Conservation (phyloP, 1,140 invertebrate species). For the Stenopsyche tienmushanensis region DNA sequence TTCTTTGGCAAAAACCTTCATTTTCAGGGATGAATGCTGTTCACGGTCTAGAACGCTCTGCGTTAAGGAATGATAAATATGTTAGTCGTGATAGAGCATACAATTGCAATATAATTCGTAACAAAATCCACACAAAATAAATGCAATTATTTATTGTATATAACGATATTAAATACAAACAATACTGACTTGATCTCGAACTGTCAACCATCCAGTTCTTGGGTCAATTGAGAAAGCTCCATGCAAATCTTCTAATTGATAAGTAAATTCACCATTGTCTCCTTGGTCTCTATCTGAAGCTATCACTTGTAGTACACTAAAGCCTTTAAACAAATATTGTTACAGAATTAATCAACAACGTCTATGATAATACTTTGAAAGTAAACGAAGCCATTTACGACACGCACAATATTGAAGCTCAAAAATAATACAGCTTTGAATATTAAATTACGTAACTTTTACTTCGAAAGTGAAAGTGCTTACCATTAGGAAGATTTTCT, state of each 20-base stretch:
- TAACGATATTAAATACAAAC: too few species aligned
- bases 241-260: constrained; percentile 70
- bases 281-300: constrained; percentile 78
- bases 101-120: too few species aligned
- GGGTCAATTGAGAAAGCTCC: constrained; percentile 80
- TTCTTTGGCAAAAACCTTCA: constrained; percentile 77
- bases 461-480: too few species aligned
- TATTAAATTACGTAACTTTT: too few species aligned
- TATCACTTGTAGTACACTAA: constrained; percentile 79
- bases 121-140: too few species aligned
- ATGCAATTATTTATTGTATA: constrained; percentile 4
- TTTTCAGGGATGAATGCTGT: constrained; percentile 63
- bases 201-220: constrained; percentile 80
- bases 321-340: constrained; percentile 49
- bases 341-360: neutral
- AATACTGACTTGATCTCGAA: constrained; percentile 64
- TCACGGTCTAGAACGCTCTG: constrained; percentile 79
- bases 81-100: neutral
- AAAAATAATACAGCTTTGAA: too few species aligned
- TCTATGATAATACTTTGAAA: too few species aligned
- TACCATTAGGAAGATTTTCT: constrained; percentile 84
- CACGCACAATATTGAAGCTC: too few species aligned
- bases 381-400: too few species aligned
- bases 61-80: too few species aligned
- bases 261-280: constrained; percentile 81